Evolutionary conservation across 1,140 invertebrate species (phyloP), one percentile per base, ranked within the genome.

Genomic region (Ptiloglossa arizonensis): DNA sequence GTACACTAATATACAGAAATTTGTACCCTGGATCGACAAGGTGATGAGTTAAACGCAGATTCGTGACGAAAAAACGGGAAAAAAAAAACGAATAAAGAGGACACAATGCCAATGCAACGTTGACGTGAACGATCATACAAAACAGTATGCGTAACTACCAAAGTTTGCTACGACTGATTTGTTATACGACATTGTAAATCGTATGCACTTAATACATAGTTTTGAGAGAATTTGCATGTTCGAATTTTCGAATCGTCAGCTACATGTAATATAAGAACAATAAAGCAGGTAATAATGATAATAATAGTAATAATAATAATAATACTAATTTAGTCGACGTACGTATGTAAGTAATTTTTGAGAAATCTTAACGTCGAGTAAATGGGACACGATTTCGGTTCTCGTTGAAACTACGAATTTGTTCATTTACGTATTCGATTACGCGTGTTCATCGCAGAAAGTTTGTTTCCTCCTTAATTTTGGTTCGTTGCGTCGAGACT

Each of bases 1-100:
- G 1, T 98, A 98, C 86, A 98, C 97, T 0, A 98, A 98, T 87
- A 97, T 98, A 87, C 96, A 97, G 86, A 97, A 97, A 90, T 98
- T 97, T 89, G 96, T 97, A 66, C 96, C 96, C n/a, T 98, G 97
- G 97, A 97, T 98, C 66, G 96, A 96, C 86, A 97, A 96, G 93
- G 95, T 96, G 22, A 96, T 96, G 94, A 94, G 93, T 86, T 95
- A 87, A 84, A 66, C 41, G 8, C 17, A 11, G n/a, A n/a, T 32
- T 22, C 6, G 4, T 22, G 19, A 19, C 11, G 24, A 11, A 24
- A 11, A 22, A n/a, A 27, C 6, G 5, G 8, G 29, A 38, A 38
- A n/a, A n/a, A n/a, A n/a, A n/a, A n/a, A n/a, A n/a, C n/a, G 66
- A 24, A 22, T 13, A 15, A 15, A 6, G 4, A 27, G 1, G 11